Base-by-base conservation (phyloP, 2,113 vertebrate genomes). In the Eulemur macaco region DNA sequence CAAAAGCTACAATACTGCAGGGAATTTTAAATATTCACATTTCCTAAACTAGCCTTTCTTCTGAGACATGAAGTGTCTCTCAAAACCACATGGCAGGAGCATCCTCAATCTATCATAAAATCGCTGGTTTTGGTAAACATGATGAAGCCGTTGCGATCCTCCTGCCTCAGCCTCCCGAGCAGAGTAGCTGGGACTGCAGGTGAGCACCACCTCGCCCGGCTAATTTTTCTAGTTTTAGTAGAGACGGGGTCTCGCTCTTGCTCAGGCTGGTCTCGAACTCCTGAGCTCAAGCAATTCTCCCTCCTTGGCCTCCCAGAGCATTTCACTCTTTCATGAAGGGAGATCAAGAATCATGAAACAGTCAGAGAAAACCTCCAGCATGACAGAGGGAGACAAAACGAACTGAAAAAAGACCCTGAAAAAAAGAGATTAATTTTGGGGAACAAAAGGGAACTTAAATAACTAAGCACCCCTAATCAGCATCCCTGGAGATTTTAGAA, bases 21-120 rank as follows among this genome's bases (percentile, higher is more conserved):
- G 27, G 77, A 37, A 54, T 95, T 92, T 73, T 27, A 73, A 84
- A 42, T 84, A 83, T 60, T 86, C 60, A 27, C 20, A 27, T 73
- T 71, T 87, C 73, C 60, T 45, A 39, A 69, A n/a, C n/a, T 14
- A 73, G 21, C 13, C 52, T 83, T 68, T 78, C 88, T 96, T 95
- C 47, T 42, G 88, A 89, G 95, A 52, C 58, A 52, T 6, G 34
- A n/a, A 93, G 74, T 81, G 17, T 74, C 76, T 78, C 93, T 94
- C 77, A 39, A 68, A 73, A 52, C 64, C 94, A 31, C 39, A 45
- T 7, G 95, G 54, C 66, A 45, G 83, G 45, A 71, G 29, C 77
- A 60, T 15, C 31, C 12, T 82, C 39, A 1, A 1, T 14, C 29
- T 37, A 29, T 42, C 20, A 64, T 27, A 3, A 47, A 56, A 45